These are phyloP conservation scores for Puntigrus tetrazona DNA, from an alignment of 2,113 vertebrate species.

Conservation along the genomic window DNA sequence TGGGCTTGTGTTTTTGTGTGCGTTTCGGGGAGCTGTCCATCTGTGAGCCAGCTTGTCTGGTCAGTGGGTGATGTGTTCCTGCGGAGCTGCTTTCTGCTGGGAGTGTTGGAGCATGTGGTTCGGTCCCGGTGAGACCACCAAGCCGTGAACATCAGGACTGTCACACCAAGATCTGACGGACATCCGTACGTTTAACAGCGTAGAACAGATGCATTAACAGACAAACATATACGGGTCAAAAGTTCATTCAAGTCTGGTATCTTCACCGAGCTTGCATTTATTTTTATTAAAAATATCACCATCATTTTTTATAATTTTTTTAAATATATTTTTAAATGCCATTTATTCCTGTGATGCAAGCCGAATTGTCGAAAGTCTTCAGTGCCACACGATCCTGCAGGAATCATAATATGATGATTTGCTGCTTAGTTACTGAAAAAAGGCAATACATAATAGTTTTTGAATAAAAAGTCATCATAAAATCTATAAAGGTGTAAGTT, in stretches of 20 bases:
- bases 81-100: conserved; percentile 62
- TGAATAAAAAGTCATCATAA: no score
- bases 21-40: conserved; percentile 54
- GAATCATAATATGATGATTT: not conserved
- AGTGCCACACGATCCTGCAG: no score
- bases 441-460: not conserved
- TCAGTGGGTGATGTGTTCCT: conserved; percentile 59
- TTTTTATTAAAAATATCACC: no score
- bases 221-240: not conserved
- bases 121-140: conserved; percentile 59
- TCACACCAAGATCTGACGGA: conserved; percentile 60
- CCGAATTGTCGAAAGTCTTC: no score
- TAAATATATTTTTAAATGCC: no score
- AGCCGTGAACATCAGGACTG: conserved; percentile 70
- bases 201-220: not conserved
- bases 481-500: no score
- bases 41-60: conserved; percentile 66
- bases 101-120: conserved; percentile 65
- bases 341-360: no score
- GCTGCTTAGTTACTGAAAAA: not conserved
- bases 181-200: conserved; percentile 59
- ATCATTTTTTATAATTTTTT: no score
- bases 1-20: conserved; percentile 27
- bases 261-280: no score
- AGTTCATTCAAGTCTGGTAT: no score